Evolutionary conservation across 2,113 vertebrate genomes (phyloP), one percentile per base, ranked within the genome.

Genomic region (Colistium nudipinnis): DNA sequence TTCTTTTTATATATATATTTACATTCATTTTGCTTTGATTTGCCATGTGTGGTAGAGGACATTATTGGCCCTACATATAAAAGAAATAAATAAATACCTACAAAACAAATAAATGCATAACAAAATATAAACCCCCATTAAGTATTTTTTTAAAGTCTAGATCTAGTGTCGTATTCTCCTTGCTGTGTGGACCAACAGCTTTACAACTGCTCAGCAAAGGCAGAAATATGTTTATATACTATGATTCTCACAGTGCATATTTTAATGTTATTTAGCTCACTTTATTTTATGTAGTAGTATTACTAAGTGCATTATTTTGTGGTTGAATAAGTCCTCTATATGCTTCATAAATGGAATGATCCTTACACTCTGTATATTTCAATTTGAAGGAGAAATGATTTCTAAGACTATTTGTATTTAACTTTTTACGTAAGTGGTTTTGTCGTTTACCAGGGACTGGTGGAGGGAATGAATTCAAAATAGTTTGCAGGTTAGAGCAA

Each of bases 321-420:
- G 53, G n/a, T 49, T 66, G 9, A 68, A 57, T 43, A 5, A 2
- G 4, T 71, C 49, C 36, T 81, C 36, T 27, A 24, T 25, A 39
- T 47, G 30, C 19, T 16, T 62, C 19, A 49, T 57, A 36, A 25
- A 39, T 9, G 35, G 41, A 0, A 52, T 4, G 43, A 19, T 52
- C 48, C 14, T 52, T 33, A 67, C 68, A 25, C 36, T 47, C 19
- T 59, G 43, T 72, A 10, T 76, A 62, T 44, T 33, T 1, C 16
- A 63, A 36, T 30, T 59, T 73, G 12, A 60, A 56, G 12, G 17
- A 6, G n/a, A 66, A 16, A 71, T 35, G n/a, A 66, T 22, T 48
- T 28, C 67, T 55, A 38, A 76, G 13, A 69, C n/a, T 19, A 53
- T 31, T 60, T 52, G 19, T 48, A 66, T 76, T 65, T 43, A 74